phyloP scores from a whole-genome alignment of 2,888 invertebrate species.

The Ormyrus labotus region DNA sequence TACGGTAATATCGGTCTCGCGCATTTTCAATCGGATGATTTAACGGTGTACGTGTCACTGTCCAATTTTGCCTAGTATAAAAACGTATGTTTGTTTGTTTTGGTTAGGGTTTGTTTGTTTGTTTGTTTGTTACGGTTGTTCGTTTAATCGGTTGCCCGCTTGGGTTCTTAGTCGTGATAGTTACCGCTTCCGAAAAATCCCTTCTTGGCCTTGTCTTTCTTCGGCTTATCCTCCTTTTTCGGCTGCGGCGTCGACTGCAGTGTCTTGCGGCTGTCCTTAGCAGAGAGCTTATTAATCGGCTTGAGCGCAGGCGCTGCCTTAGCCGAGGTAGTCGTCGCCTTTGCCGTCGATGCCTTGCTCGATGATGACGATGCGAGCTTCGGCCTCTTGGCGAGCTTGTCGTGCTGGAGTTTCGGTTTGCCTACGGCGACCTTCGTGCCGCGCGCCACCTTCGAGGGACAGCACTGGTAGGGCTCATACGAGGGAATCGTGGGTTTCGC shows the following conservation, averaged over 20 bases:
- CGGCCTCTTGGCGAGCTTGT: conserved; percentile 60
- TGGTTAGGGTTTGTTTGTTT: too few species aligned
- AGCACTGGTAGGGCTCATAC: conserved; percentile 95
- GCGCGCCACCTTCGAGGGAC: conserved; percentile 89
- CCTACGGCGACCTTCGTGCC: conserved; percentile 84
- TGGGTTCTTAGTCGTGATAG: conserved; percentile 73
- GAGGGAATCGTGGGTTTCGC: conserved; percentile 84
- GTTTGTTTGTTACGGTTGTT: too few species aligned
- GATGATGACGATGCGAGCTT: conserved; percentile 32
- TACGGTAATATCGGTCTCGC: too few species aligned
- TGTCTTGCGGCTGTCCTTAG: conserved; percentile 75
- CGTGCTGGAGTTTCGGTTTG: conserved; percentile 58
- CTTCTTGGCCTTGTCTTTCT: conserved; percentile 82
- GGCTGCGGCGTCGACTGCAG: conserved; percentile 63
- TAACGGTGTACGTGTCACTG: too few species aligned
- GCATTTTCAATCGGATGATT: too few species aligned
- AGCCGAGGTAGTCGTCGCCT: conserved; percentile 22
- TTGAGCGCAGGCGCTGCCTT: conserved; percentile 65
- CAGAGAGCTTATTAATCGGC: conserved; percentile 75
- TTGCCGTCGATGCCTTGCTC: neutral
- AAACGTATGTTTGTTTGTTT: too few species aligned
- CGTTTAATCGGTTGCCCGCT: neutral
- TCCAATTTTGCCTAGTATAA: too few species aligned
- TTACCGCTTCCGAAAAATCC: conserved; percentile 92
- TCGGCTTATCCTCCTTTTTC: conserved; percentile 62